Evolutionary conservation across 2,888 invertebrate genomes (phyloP), one percentile per base, ranked within the genome.

Genomic region (Patella depressa): DNA sequence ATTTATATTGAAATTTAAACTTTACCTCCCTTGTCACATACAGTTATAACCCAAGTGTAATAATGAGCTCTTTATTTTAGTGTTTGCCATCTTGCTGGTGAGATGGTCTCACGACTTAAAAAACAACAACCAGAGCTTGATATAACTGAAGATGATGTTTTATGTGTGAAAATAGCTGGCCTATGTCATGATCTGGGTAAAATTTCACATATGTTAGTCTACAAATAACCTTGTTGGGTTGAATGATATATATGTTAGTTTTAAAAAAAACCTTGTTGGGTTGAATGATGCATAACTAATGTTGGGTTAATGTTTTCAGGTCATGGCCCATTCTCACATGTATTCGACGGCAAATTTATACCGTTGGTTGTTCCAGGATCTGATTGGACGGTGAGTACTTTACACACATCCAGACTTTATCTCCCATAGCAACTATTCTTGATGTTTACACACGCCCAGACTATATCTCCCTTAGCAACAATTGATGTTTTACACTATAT

Each of bases 321-420:
- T 0, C 95, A 95, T 89, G 95, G 95, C 0, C 94, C 95, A 4
- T 94, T 94, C 89, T 94, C 94, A 1, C 95, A 95, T 88, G 83
- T 93, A 12, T 95, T 94, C 93, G 95, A 95, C 85, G 82, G 85
- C 3, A 82, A 80, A 4, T 92, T 93, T 82, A 89, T 93, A 76
- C 87, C 88, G 14, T 57, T 75, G n/a, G 82, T 87, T 71, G 79
- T 80, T n/a, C 84, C 86, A 11, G 79, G 83, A 2, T 72, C 17
- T 14, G 81, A 82, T 19, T 90, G 89, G 89, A 86, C 85, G 83
- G 89, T 88, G 84, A 77, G 80, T 72, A 59, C 57, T 24, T 53
- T n/a, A 17, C 15, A 69, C n/a, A 34, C 34, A 4, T 34, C 34
- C 34, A 34, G 34, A 34, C 7, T 29, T 29, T 34, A 5, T 34